Evolutionary conservation across 1,140 invertebrate genomes (phyloP), one percentile per base, ranked within the genome.

Genomic region (Daktulosphaira vitifoliae): DNA sequence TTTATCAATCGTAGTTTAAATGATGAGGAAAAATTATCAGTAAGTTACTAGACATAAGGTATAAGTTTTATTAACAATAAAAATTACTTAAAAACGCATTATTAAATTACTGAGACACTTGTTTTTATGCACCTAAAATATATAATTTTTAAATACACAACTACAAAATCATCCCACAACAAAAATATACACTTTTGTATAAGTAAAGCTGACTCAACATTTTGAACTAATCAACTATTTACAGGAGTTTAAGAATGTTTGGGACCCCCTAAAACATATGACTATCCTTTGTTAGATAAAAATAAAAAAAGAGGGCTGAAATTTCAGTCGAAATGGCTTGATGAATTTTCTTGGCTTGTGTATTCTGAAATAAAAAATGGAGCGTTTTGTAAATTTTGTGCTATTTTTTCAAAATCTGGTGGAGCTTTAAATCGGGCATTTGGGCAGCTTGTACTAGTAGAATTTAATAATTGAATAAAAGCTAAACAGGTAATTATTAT

Each of bases 241-340:
- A 50, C 15, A 50, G 23, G 23, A 25, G 48, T 25, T 50, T 50
- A 50, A 50, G 48, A 50, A 50, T 25, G 22, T 25, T 50, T 50
- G 23, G 48, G 4, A 50, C 48, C 23, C 2, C 15, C 48, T 8
- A 50, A 50, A 50, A 26, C 26, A 11, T 26, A 50, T 50, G 26
- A 26, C 25, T 26, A 25, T 50, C 23, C 23, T 50, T 50, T 50
- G 23, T 26, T 50, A n/a, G 23, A 50, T n/a, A 22, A 50, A 50
- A 50, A 50, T 25, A 50, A 50, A 50, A 50, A 50, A 50, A 54
- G 52, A 54, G 37, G 20, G 16, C 37, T 54, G 3, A 54, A 26
- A 54, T 54, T 54, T 54, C 37, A 37, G 29, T 39, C 37, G 13
- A 54, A 39, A 13, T 54, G 52, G 52, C 33, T 54, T 54, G 52